These are phyloP conservation scores for Macrobrachium nipponense DNA, from an alignment of 1,140 invertebrate genomes.

Conservation along the genomic window DNA sequence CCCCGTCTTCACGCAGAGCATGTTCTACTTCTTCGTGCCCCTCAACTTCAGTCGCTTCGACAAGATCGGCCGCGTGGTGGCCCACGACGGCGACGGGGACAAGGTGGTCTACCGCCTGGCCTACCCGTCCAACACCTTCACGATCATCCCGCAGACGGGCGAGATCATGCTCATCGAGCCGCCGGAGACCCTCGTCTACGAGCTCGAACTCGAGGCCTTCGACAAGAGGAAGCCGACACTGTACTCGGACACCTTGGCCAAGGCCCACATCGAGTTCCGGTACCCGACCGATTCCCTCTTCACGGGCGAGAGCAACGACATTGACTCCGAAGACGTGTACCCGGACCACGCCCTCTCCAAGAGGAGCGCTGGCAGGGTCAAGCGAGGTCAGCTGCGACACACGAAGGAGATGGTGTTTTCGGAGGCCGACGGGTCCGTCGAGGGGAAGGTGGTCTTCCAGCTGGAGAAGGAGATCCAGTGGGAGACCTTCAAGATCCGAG, in stretches of 20 bases:
- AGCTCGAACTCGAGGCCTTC: conserved; percentile 81
- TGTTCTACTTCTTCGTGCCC: conserved; percentile 82
- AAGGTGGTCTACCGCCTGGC: conserved; percentile 84
- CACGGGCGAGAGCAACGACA: conserved; percentile 72
- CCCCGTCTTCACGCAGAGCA: conserved; percentile 81
- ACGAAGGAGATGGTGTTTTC: conserved; percentile 93
- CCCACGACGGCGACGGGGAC: conserved; percentile 88
- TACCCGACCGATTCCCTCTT: conserved; percentile 70
- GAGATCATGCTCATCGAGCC: conserved; percentile 82
- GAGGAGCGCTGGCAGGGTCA: conserved; percentile 80
- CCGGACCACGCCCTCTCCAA: conserved; percentile 70
- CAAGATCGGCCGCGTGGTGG: conserved; percentile 83
- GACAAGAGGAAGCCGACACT: conserved; percentile 81
- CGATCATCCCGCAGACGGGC: conserved; percentile 92
- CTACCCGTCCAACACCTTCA: conserved; percentile 82
- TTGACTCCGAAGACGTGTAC: conserved; percentile 62
- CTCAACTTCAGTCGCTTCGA: conserved; percentile 79
- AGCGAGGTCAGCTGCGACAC: conserved; percentile 83
- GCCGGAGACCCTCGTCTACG: conserved; percentile 66
- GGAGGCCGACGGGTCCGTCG: conserved; percentile 88
- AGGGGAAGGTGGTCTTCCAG: conserved; percentile 88
- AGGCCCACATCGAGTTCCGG: conserved; percentile 81
- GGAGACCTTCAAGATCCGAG: conserved; percentile 92
- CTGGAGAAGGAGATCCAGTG: conserved; percentile 91
- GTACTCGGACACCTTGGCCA: conserved; percentile 77